A percentile compares a stretch with the other conserved stretches of the same genome.
Evolutionary conservation across 2,888 invertebrate genomes (phyloP).

Genomic region (Cheilosia vernalis): DNA sequence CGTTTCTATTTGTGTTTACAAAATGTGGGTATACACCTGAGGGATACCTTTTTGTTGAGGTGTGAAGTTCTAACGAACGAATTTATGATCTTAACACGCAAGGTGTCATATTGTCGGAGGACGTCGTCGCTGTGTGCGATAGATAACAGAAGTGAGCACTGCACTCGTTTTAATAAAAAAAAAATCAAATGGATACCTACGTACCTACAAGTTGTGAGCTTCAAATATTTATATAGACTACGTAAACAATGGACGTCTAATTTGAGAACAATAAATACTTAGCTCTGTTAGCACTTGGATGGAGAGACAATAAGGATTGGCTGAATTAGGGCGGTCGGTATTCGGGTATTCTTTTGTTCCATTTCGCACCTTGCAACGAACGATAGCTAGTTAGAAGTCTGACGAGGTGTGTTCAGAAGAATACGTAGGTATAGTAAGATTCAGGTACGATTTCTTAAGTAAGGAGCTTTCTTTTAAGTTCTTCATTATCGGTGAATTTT

Average conservation of each 20-base stretch:
- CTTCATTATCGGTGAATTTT: too few species aligned
- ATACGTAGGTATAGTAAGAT: too few species aligned
- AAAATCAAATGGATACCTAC: too few species aligned
- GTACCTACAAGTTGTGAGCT: neutral
- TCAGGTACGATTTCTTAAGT: too few species aligned
- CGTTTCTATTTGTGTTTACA: conserved; percentile 40
- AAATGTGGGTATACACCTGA: neutral
- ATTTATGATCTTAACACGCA: conserved; percentile 60
- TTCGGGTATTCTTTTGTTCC: too few species aligned
- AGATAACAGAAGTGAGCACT: neutral
- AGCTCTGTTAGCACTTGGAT: conserved; percentile 25
- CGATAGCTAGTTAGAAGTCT: too few species aligned
- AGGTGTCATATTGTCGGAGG: conserved; percentile 61
- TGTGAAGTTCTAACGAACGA: conserved; percentile 53
- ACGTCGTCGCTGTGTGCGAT: conserved; percentile 4
- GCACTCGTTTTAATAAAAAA: conserved; percentile 20
- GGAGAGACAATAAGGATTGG: conserved; percentile 15
- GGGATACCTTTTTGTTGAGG: conserved; percentile 40
- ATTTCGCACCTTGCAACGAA: too few species aligned
- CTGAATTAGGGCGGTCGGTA: too few species aligned
- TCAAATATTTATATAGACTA: too few species aligned
- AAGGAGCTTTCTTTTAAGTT: too few species aligned
- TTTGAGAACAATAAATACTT: conserved; percentile 46
- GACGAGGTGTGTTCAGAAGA: too few species aligned
- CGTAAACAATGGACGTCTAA: conserved; percentile 27